Conservation (phyloP, 2,797 vertebrate genomes). For the Acanthurus lineatus region DNA sequence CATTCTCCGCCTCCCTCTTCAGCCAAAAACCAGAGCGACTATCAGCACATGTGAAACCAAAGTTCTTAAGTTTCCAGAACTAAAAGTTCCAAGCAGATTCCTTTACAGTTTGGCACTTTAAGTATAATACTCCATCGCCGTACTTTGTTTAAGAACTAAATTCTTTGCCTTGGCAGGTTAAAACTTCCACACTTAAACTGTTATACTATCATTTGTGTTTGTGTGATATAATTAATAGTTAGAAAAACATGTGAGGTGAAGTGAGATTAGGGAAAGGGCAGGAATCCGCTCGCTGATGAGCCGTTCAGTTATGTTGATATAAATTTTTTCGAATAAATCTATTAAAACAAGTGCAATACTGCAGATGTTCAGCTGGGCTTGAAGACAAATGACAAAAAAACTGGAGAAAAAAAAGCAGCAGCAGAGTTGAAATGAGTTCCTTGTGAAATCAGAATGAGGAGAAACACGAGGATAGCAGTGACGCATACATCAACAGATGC, state of each 20-base stretch:
- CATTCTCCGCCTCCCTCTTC: too few species aligned
- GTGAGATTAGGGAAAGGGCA: constrained; percentile 14
- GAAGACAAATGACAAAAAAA: constrained; percentile 46
- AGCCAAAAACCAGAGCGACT: constrained; percentile 2
- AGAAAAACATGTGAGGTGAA: constrained; percentile 23
- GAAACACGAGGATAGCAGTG: constrained; percentile 73
- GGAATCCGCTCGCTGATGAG: constrained; percentile 38
- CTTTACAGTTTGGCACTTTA: constrained; percentile 40
- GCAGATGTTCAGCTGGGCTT: constrained; percentile 57
- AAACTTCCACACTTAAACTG: constrained; percentile 27
- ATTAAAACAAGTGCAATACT: constrained; percentile 61
- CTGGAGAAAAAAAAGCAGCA: constrained; percentile 30
- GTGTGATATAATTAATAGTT: constrained; percentile 12
- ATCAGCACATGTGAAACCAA: constrained; percentile 41
- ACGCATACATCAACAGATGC: constrained; percentile 73
- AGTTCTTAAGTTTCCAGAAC: constrained; percentile 42
- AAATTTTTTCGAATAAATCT: constrained; percentile 49
- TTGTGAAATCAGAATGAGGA: constrained; percentile 66
- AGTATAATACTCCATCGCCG: constrained; percentile 35
- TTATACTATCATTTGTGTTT: constrained; percentile 42
- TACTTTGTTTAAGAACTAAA: constrained; percentile 27
- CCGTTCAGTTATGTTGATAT: constrained; percentile 38
- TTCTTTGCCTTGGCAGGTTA: constrained; percentile 41
- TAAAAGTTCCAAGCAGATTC: constrained; percentile 34
- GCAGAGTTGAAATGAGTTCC: constrained; percentile 65